Percentiles rank a stretch among this genome's conserved stretches.
These are phyloP conservation scores for Ianthella basta DNA, from an alignment of 37 sponge, comb jelly and placozoan species.

Conservation along the genomic window DNA sequence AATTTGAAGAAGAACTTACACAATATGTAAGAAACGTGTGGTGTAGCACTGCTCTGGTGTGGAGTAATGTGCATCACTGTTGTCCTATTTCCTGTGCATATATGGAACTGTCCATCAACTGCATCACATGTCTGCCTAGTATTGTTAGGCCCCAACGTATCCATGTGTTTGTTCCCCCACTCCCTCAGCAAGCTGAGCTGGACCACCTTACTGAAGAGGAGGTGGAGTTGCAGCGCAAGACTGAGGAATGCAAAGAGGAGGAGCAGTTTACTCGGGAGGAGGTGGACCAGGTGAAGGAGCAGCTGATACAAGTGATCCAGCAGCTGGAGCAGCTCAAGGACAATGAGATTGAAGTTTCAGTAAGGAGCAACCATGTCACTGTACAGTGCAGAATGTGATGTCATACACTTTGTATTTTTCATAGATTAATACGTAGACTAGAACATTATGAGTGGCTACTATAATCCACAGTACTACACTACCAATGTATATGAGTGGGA, in stretches of 20 bases:
- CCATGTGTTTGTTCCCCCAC: constrained; percentile 3
- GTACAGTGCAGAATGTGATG: too few species aligned
- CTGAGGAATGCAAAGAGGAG: constrained; percentile 26
- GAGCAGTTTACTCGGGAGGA: constrained; percentile 12
- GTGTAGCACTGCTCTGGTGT: too few species aligned
- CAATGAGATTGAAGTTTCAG: constrained; percentile 14
- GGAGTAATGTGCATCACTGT: not conserved
- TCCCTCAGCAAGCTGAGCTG: constrained; percentile 35
- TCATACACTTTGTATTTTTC: too few species aligned
- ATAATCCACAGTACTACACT: too few species aligned
- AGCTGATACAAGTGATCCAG: constrained; percentile 38
- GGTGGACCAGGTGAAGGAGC: constrained; percentile 38
- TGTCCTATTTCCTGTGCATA: not conserved
- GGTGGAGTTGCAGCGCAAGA: constrained; percentile 26
- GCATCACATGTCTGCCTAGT: too few species aligned
- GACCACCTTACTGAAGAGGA: constrained; percentile 62
- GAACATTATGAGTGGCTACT: too few species aligned
- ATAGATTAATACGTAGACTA: too few species aligned
- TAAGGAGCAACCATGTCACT: too few species aligned
- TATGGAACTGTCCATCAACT: not conserved
- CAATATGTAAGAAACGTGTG: constrained; percentile 39
- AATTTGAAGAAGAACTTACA: constrained; percentile 56
- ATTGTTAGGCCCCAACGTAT: not conserved
- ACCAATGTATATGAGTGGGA: too few species aligned
- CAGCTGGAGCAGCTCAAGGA: constrained; percentile 49